Evolutionary conservation across 2,797 vertebrate genomes (phyloP).

Genomic region (Onychomys arenicola): DNA sequence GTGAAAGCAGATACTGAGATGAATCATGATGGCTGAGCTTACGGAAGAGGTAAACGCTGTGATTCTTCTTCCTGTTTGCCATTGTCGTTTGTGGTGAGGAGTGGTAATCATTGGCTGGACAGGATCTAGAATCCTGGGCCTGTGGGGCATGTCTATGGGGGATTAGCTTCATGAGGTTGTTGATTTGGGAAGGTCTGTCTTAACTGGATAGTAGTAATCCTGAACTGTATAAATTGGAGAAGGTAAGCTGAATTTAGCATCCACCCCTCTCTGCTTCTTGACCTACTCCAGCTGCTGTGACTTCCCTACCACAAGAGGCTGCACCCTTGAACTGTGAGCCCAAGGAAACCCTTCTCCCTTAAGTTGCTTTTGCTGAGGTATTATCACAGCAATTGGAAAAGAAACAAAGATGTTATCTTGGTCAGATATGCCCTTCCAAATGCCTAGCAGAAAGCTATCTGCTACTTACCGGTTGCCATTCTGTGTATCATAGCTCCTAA

Average conservation of each 20-base stretch:
- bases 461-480: not conserved
- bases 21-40: not conserved
- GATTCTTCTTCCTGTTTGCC: slow-evolving; percentile 4
- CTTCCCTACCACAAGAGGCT: not conserved
- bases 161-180: not conserved
- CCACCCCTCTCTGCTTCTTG: not conserved
- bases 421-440: not conserved
- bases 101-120: not conserved
- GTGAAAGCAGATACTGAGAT: slow-evolving; percentile 5
- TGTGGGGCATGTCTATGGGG: not conserved
- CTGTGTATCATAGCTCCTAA: not conserved
- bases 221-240: not conserved
- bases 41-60: not conserved
- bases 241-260: not conserved
- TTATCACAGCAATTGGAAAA: not conserved
- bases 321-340: not conserved
- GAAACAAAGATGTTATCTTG: not conserved
- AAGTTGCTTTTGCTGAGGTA: not conserved
- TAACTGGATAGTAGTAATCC: not conserved
- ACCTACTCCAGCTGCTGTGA: not conserved
- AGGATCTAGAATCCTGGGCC: not conserved
- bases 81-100: not conserved
- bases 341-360: not conserved
- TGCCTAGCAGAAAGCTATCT: not conserved
- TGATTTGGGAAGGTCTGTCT: not conserved